A percentile compares a stretch with the other conserved stretches of the same genome.
Evolutionary conservation across 2,113 vertebrate genomes (phyloP).

Genomic region (Herpailurus yagouaroundi): DNA sequence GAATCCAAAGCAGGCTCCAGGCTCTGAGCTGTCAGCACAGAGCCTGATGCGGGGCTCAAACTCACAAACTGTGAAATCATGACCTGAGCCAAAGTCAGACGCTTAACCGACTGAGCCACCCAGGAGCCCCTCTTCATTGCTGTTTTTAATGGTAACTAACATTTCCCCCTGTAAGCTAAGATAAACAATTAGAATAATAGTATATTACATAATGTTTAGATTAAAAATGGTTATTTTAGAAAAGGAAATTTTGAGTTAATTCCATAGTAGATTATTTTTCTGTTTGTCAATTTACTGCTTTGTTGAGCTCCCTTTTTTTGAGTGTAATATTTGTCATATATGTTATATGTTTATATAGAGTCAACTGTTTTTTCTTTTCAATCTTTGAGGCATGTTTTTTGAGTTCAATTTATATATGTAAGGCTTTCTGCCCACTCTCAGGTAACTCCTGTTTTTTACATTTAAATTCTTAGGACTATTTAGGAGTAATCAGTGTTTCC

Average conservation of each 20-base stretch:
- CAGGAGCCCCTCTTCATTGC: not conserved
- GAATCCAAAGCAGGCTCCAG: no score
- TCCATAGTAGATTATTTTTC: not conserved
- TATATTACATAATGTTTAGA: not conserved
- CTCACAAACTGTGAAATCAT: no score
- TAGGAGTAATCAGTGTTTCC: not conserved
- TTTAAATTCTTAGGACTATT: not conserved
- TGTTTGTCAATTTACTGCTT: not conserved
- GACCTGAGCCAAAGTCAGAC: no score
- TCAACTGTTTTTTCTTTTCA: not conserved
- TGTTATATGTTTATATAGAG: not conserved
- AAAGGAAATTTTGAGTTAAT: constrained; percentile 10
- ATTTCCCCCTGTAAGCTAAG: not conserved
- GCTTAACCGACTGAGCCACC: no score
- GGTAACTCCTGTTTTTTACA: not conserved
- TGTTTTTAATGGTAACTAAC: not conserved
- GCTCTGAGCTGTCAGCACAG: no score
- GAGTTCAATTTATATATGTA: not conserved
- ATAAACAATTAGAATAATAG: not conserved
- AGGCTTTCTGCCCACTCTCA: not conserved
- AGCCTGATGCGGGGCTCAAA: no score
- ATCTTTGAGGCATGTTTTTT: not conserved
- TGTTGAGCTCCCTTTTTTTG: not conserved
- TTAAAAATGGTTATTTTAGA: constrained; percentile 28
- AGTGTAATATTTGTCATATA: not conserved